phyloP scores from a whole-genome alignment of 1,140 invertebrate species.

The Drosophila dunni region DNA sequence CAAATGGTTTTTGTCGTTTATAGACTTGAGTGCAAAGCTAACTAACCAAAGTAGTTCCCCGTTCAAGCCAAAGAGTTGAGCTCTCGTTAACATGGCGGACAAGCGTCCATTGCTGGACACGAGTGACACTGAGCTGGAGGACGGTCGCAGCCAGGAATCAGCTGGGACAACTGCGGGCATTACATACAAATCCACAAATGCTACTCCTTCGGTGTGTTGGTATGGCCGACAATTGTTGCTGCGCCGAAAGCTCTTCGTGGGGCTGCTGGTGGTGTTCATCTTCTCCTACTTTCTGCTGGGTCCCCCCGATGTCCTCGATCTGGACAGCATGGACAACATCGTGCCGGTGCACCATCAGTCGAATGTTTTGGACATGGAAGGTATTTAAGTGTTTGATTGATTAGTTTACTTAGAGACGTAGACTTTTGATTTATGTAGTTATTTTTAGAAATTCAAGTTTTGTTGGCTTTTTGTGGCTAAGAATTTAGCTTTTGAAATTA shows the following conservation, averaged over 20 bases:
- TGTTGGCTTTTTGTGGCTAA: no score
- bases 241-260: constrained; percentile 50
- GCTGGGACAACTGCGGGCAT: constrained; percentile 2
- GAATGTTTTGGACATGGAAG: constrained; percentile 73
- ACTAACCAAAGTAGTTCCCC: constrained; percentile 2
- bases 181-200: neutral
- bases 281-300: constrained; percentile 65
- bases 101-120: constrained; percentile 50
- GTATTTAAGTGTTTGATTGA: constrained; percentile 37
- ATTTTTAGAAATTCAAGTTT: no score
- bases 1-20: neutral
- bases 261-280: constrained; percentile 47
- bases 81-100: constrained; percentile 41
- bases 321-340: constrained; percentile 42
- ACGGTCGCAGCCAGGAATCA: constrained; percentile 13
- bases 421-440: no score
- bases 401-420: no score
- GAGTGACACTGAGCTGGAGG: constrained; percentile 23
- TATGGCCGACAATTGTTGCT: constrained; percentile 29
- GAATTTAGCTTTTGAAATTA: no score
- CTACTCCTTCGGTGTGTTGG: constrained; percentile 21
- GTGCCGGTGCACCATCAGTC: constrained; percentile 68
- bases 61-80: neutral
- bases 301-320: constrained; percentile 57
- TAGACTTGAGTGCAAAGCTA: neutral